Evolutionary conservation across 2,888 invertebrate species (phyloP), one percentile per base, ranked within the genome.

Genomic region (Brachynemurus nebulosus): DNA sequence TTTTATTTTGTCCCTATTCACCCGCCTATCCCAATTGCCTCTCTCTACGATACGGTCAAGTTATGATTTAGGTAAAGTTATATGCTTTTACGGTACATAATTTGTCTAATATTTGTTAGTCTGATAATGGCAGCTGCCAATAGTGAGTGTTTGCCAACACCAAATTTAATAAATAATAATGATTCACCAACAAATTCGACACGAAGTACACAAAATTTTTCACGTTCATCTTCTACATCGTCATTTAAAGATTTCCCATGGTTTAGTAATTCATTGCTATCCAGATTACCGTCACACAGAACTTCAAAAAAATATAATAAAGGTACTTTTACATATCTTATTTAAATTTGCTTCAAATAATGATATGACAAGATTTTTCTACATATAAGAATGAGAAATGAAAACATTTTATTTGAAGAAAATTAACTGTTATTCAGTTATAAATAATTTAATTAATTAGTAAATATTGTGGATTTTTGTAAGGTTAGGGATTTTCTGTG

Each of bases 201-300:
- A 33, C 45, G 47, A 38, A 57, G 58, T 17, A 42, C 37, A 48
- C 55, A 63, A 58, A 67, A 58, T 55, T 59, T 63, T 45, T 70
- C 71, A 41, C 64, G 70, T 56, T 74, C 75, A 19, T 70, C 74
- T 8, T 74, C 75, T 30, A 60, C 69, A 46, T 67, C 70, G 43
- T 74, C 74, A n/a, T 62, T 70, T 35, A 59, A 65, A 51, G 71
- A 72, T 50, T 70, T 61, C 47, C 59, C 57, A 48, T 64, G 64
- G 64, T 57, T 59, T n/a, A 53, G 54, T 42, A 50, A 64, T 40
- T 21, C 20, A 23, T 51, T 65, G 34, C 54, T 61, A 30, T 60
- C 61, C 9, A 52, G 48, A 42, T 50, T 54, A 14, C 51, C 47
- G 38, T 54, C 50, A 27, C 47, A 51, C 47, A 56, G 53, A 50